Base-by-base conservation (phyloP, 2,888 invertebrate genomes). In the Microdon myrmicae region DNA sequence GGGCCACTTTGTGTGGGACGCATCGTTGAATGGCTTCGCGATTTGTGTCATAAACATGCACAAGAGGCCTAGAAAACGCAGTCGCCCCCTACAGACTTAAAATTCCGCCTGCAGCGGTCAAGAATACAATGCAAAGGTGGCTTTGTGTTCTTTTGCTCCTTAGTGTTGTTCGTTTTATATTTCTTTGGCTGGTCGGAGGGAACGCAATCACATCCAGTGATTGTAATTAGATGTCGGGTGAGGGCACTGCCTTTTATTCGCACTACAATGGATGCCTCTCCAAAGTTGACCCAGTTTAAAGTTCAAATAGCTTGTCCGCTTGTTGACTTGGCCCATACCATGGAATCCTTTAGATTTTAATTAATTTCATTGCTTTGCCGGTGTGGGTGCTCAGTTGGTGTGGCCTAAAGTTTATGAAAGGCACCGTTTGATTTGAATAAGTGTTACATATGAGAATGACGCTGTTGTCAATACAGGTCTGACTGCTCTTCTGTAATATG, bases 1-100 rank as follows among this genome's bases (percentile, higher is more conserved):
- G 13, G 49, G 44, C 7, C 49, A 61, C 14, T n/a, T n/a, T n/a
- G n/a, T n/a, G n/a, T 41, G 10, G 41, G 38, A 35, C 32, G 32
- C 37, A 44, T 22, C 45, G 28, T 64, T 64, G 64, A 64, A 58
- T 43, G 64, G 64, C 51, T 64, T 64, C 64, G 43, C 43, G 41
- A 19, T 43, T 43, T 41, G 34, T 58, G 51, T 31, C 58, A 51
- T 31, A 51, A 47, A 51, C 56, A 58, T 58, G 45, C 28, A 37
- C 51, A 51, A 22, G 20, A 12, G 20, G 37, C 22, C 41, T 13
- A 4, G 6, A 6, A 3, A 22, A 3, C 26, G 7, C 32, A n/a
- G n/a, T n/a, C 56, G 35, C 23, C 49, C 20, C 9, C 35, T 43
- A 26, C 17, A 26, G 31, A 44, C 35, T 31, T 31, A 41, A 41